phyloP scores from a whole-genome alignment of 2,888 invertebrate species.

The Netelia virgata region DNA sequence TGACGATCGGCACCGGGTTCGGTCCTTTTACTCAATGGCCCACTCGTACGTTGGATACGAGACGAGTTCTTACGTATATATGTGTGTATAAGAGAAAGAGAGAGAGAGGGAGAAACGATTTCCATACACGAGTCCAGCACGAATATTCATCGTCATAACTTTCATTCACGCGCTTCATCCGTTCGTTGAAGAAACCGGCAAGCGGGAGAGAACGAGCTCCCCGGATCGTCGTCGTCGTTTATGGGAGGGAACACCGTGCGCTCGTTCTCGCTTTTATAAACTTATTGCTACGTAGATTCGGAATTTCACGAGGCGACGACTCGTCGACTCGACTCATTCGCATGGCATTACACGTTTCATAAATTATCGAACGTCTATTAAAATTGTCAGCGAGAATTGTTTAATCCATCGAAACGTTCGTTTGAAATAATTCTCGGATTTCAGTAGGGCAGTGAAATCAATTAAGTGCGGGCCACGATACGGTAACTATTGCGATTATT shows the following conservation, averaged over 20 bases:
- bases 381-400: not conserved
- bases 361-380: not conserved
- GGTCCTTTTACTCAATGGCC: slow-evolving; percentile 66
- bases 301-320: slow-evolving; percentile 66
- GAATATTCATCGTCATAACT: slow-evolving; percentile 77
- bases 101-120: slow-evolving; percentile 19
- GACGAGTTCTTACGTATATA: slow-evolving; percentile 43
- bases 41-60: slow-evolving; percentile 64
- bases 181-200: slow-evolving; percentile 57
- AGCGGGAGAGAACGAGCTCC: slow-evolving; percentile 23
- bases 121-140: slow-evolving; percentile 54
- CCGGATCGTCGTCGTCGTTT: slow-evolving; percentile 49
- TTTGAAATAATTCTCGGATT: slow-evolving; percentile 8
- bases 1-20: slow-evolving; percentile 64
- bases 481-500: not conserved
- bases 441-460: not conserved
- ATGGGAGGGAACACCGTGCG: slow-evolving; percentile 34
- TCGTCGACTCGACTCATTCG: slow-evolving; percentile 48
- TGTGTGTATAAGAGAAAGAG: slow-evolving; percentile 1
- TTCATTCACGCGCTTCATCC: slow-evolving; percentile 65
- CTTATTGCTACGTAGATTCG: slow-evolving; percentile 59
- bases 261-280: slow-evolving; percentile 61
- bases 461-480: not conserved
- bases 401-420: not conserved
- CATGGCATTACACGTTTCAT: slow-evolving; percentile 13